Evolutionary conservation across 2,888 invertebrate genomes (phyloP), one percentile per base, ranked within the genome.

Genomic region (Baronia brevicornis): DNA sequence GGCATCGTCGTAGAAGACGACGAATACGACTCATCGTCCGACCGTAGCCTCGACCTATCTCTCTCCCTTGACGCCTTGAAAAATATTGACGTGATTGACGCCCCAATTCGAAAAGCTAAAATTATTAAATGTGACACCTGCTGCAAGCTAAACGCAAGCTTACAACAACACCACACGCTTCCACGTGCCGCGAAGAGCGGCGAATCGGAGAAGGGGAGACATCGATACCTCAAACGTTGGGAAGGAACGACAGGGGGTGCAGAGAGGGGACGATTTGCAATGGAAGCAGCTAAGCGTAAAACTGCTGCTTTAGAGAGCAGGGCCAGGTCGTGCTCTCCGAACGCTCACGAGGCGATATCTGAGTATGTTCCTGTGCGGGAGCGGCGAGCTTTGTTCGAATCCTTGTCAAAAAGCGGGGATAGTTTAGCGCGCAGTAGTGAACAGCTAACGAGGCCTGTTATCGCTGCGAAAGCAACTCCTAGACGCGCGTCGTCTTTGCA

Each of bases 281-380:
- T 77, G 54, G 82, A 78, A 44, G 80, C 80, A 41, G 82, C 82
- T 33, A 59, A 77, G 37, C 64, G 78, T 28, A 80, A 80, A 49
- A 68, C 79, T n/a, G 63, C 74, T 9, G 71, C 79, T 6, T 45
- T 74, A 37, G 79, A 82, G 51, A 70, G 54, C 38, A 58, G 85
- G 26, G 82, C 82, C 38, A 65, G 84, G 38, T 84, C 84, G 6
- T 82, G 80, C 46, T 80, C 82, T 11, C 82, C 84, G n/a, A 78
- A 73, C 43, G 61, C 73, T 14, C 78, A 79, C 48, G 82, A 79
- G 42, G 79, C 62, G 19, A 54, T 73, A 8, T 88, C 90, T 38
- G 86, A 86, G 46, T 91, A 90, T 54, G 89, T 91, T 15, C 90
- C 91, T 0, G 91, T 91, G 20, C 85, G 87, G 45, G 91, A 91